phyloP scores from a whole-genome alignment of 2,113 vertebrate genomes.

The Ginglymostoma cirratum region DNA sequence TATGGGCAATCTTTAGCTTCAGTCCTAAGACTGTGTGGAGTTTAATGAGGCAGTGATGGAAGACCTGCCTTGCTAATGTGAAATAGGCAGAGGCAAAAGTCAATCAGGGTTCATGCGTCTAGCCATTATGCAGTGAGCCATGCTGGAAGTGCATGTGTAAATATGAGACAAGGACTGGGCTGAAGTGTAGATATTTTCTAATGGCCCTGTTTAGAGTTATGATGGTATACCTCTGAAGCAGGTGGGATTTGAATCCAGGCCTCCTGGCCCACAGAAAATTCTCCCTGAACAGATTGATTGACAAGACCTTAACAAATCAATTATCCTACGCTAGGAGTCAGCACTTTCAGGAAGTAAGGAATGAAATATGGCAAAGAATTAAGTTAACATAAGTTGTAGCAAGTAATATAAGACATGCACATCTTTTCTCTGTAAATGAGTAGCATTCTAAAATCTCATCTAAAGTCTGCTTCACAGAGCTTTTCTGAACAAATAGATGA shows the following conservation, averaged over 20 bases:
- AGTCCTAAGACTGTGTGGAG: background rate
- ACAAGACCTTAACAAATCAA: background rate
- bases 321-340: background rate
- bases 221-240: no score
- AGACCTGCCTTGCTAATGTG: background rate
- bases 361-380: background rate
- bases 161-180: background rate
- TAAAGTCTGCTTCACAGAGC: background rate
- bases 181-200: background rate
- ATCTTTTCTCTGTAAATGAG: background rate
- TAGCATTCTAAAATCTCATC: background rate
- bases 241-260: no score
- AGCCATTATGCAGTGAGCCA: background rate
- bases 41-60: background rate
- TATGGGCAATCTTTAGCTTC: background rate
- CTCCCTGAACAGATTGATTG: background rate
- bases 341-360: background rate
- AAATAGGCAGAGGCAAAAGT: background rate
- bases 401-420: background rate
- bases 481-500: constrained; percentile 19
- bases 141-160: background rate
- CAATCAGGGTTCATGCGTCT: background rate
- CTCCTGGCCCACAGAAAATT: no score
- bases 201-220: no score
- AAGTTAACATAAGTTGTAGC: background rate